Evolutionary conservation across 1,140 invertebrate species (phyloP), one percentile per base, ranked within the genome.

Genomic region (Euglossa dilemma): DNA sequence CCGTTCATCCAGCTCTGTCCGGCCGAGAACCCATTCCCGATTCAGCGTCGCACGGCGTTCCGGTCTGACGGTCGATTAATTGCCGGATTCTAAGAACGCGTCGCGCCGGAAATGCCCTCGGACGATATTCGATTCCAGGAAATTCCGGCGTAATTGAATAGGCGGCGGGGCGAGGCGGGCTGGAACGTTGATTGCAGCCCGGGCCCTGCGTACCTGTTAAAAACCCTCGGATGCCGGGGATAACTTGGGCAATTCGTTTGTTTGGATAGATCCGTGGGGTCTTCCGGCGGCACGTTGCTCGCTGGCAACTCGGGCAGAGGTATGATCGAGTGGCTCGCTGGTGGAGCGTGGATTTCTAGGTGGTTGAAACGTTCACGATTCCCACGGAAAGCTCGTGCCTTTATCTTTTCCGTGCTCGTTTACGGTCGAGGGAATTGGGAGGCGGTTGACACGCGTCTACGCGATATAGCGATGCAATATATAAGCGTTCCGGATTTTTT

Each of bases 11-110:
- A 69, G 81, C 79, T 84, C 79, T 85, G 80, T 85, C 82, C 87
- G 61, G 78, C 83, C 6, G 75, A 87, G 36, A 84, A 75, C 86
- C 86, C 78, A 83, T 85, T 89, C 83, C 71, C 57, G 67, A 87
- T 87, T 80, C 76, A 78, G n/a, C 59, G 75, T 66, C 80, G 76
- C 71, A 47, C 80, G 20, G 73, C 64, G 57, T 78, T 61, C 74
- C 80, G 2, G 63, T 36, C 81, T 84, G 85, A 87, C 86, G 85
- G 85, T 56, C 82, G 67, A 87, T 87, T 87, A 87, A 87, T 87
- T 76, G 73, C 45, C 52, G 54, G 80, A 76, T 82, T 82, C 80
- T 69, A 61, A 82, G 80, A 76, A 82, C 80, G 80, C 63, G 52
- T 67, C n/a, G 59, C 80, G 47, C 25, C n/a, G n/a, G 57, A 57